Evolutionary conservation across 2,888 invertebrate species (phyloP), one percentile per base, ranked within the genome.

Genomic region (Andrena trimmerana): DNA sequence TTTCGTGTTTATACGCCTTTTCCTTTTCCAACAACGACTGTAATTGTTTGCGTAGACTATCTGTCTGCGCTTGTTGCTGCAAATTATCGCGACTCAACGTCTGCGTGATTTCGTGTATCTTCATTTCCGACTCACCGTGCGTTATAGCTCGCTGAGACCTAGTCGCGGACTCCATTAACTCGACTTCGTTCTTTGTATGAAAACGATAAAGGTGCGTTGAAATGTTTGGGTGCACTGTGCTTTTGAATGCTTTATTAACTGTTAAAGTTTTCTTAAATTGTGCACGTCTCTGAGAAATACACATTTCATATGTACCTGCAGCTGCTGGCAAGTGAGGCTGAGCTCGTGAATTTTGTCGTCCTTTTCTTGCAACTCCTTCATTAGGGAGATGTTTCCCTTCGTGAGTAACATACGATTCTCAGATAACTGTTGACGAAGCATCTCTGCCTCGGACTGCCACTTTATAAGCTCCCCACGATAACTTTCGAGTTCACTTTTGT

Each of bases 401-500:
- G 92, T 92, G 8, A 93, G 83, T 68, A 93, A 90, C 78, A 92
- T 91, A 54, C 94, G 94, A 89, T 94, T 93, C 69, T 94, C 94
- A 8, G 92, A 92, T 60, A 95, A 89, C 62, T 94, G 91, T 77
- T 94, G 92, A 77, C 94, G 94, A 59, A 95, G 88, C 67, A 89
- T 91, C 3, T 93, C 91, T 0, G 96, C 93, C 88, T 96, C 96
- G 3, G 94, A 91, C 33, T 96, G 89, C 96, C 96, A 96, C 88
- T 96, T 96, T 73, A 96, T 95, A 59, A 95, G 95, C 90, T 96
- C 96, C 3, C 95, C 95, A 89, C 96, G 96, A 88, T 96, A 97
- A 27, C 95, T 95, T 27, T 95, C 95, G 31, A 96, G 94, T 93
- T 96, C 96, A 83, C 95, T 95, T 87, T 95, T 95, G 91, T 97